Conservation (phyloP, 2,113 vertebrate genomes). For the Sula dactylatra region DNA sequence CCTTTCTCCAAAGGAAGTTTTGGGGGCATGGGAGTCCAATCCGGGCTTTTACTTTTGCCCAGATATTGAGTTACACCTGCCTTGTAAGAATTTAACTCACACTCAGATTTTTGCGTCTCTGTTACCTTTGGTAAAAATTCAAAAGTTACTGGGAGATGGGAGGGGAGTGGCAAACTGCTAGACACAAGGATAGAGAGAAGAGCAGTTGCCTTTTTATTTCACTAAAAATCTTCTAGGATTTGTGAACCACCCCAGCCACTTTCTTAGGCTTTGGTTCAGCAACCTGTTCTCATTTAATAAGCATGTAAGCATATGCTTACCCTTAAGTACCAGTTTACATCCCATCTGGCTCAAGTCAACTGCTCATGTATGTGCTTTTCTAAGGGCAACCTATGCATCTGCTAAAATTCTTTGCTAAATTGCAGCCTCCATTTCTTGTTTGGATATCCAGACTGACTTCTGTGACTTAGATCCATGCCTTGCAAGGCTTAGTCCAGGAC, state of each 20-base stretch:
- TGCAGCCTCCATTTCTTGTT: neutral
- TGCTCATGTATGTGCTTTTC: neutral
- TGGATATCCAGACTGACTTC: neutral
- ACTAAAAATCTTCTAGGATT: neutral
- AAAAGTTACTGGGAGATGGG: neutral
- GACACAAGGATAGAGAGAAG: neutral
- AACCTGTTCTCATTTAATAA: neutral
- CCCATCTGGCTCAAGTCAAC: slow-evolving; percentile 34
- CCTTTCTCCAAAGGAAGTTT: neutral
- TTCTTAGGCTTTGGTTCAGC: neutral
- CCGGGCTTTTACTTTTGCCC: neutral
- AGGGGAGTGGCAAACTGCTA: neutral
- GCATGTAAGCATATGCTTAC: neutral
- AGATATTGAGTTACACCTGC: neutral
- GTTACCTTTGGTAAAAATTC: neutral
- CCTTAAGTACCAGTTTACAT: slow-evolving; percentile 15
- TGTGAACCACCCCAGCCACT: neutral
- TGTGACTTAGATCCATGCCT: neutral
- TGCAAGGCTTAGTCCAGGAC: neutral
- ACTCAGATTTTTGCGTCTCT: neutral
- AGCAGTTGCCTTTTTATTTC: neutral
- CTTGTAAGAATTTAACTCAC: neutral
- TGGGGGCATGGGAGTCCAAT: neutral
- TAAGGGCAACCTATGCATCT: slow-evolving; percentile 19
- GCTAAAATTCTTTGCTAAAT: slow-evolving; percentile 10